Percentiles rank a stretch among this genome's conserved stretches.
These are phyloP conservation scores for Ooceraea biroi DNA, from an alignment of 1,140 invertebrate species.

Conservation along the genomic window DNA sequence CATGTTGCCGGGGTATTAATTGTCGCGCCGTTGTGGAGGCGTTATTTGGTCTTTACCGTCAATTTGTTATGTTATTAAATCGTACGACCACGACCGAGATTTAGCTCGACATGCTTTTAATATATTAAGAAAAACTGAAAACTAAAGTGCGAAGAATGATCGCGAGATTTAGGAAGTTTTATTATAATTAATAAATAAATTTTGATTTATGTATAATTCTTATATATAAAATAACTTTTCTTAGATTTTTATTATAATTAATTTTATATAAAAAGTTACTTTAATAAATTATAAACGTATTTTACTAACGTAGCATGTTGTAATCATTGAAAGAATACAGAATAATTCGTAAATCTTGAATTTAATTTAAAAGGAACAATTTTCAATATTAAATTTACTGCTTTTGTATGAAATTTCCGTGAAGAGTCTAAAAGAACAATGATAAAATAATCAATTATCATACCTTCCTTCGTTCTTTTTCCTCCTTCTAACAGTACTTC, in stretches of 20 bases:
- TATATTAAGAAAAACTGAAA: background rate
- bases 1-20: constrained; percentile 23
- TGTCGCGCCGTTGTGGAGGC: background rate
- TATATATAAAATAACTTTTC: too few species aligned
- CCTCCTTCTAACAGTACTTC: background rate
- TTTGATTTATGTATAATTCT: too few species aligned
- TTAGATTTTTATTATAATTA: too few species aligned
- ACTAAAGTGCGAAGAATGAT: background rate
- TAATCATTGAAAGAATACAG: background rate
- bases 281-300: background rate
- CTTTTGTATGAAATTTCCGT: background rate
- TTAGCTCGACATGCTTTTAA: background rate
- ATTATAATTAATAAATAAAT: too few species aligned
- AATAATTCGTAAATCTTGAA: constrained; percentile 4
- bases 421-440: background rate
- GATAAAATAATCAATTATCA: background rate
- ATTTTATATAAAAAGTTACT: constrained; percentile 4
- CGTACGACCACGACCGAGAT: background rate
- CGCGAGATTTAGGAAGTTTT: background rate
- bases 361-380: background rate
- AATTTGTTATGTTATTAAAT: constrained; percentile 20
- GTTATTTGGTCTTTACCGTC: background rate
- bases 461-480: background rate
- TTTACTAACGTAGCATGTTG: background rate
- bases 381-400: background rate